Base-by-base conservation (phyloP, 2,888 invertebrate species). In the Xylota sylvarum region DNA sequence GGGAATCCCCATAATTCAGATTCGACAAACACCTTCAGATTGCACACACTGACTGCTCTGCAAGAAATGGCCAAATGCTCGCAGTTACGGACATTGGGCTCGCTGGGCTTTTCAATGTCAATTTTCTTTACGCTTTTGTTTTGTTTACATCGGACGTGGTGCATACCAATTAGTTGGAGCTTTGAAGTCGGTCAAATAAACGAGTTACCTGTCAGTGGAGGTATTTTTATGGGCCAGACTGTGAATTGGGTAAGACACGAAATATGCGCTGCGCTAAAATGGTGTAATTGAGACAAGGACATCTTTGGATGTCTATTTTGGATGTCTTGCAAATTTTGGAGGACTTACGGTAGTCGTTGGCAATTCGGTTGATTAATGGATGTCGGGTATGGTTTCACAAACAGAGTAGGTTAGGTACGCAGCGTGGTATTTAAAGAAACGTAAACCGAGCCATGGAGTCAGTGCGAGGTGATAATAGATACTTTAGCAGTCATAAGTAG, bases 81-180 rank as follows among this genome's bases (percentile, higher is more conserved):
- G 10, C 27, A 35, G 35, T 27, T 46, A 46, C 27, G 56, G 56
- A n/a, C 70, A 30, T 46, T 76, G 43, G n/a, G n/a, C n/a, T n/a
- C n/a, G 27, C 19, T 69, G 19, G 52, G 37, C 30, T 62, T 78
- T 83, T 82, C 83, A 83, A 83, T 83, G 83, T 83, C 78, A 83
- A 43, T 72, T 78, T 60, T 60, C 27, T 52, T 40, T 55, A 43
- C 43, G 48, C 52, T 35, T 35, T 23, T 30, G 35, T 27, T 48
- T 32, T 43, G 72, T 32, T 72, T 72, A 67, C 30, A 30, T 5
- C 19, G 14, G 14, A 30, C 0, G 55, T 0, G 19, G 2, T 19
- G 73, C 60, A 83, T 83, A 72, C 55, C 17, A 79, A 83, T 83
- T 9, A 65, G n/a, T 1, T 35, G 10, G 4, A 30, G 12, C 23